Conservation (phyloP, 2,113 vertebrate genomes). For the Pseudorectes ferrugineus region DNA sequence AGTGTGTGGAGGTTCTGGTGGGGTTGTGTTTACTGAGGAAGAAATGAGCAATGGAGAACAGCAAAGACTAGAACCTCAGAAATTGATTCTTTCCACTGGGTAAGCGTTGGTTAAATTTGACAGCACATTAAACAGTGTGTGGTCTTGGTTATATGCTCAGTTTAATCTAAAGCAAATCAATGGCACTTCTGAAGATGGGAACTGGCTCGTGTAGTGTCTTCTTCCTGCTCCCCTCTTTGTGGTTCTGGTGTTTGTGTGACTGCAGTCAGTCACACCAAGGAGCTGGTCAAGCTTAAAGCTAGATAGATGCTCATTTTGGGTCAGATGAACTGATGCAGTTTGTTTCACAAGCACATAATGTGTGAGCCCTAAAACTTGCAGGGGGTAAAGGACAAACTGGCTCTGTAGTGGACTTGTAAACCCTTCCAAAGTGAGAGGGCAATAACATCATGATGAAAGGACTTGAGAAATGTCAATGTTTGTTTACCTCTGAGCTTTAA, state of each 20-base stretch:
- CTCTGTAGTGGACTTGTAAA: neutral
- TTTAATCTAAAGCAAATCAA: neutral
- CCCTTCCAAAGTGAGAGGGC: neutral
- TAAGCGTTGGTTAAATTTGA: neutral
- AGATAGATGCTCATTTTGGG: neutral
- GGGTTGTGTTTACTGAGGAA: neutral
- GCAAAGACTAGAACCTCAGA: neutral
- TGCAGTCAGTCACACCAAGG: neutral
- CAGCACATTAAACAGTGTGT: neutral
- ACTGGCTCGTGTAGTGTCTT: neutral
- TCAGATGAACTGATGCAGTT: neutral
- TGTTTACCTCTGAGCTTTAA: neutral
- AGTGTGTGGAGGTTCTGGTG: neutral
- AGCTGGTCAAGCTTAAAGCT: neutral
- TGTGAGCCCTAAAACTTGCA: neutral
- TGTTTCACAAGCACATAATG: accelerated
- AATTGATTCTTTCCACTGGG: neutral
- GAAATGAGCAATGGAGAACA: neutral
- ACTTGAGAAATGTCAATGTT: neutral
- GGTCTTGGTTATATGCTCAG: neutral
- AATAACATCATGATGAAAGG: neutral
- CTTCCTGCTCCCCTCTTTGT: neutral
- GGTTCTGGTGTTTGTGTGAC: neutral
- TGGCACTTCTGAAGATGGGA: neutral
- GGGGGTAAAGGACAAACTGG: neutral